Conservation (phyloP, 1,140 invertebrate genomes). For the Dryas iulia region DNA sequence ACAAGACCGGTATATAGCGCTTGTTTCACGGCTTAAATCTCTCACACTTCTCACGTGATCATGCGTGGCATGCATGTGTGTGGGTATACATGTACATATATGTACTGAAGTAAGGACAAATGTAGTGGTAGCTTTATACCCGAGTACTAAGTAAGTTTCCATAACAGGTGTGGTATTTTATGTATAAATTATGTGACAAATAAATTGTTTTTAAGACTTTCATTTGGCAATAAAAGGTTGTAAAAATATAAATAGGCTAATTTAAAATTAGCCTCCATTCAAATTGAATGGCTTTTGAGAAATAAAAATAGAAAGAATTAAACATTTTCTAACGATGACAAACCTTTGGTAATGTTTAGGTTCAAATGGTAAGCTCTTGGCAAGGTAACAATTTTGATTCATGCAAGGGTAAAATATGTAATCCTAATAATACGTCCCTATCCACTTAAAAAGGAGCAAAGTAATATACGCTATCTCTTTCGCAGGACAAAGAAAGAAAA, state of each 20-base stretch:
- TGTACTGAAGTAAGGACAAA: background rate
- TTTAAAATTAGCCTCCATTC: no score
- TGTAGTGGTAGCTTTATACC: background rate
- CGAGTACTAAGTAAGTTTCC: background rate
- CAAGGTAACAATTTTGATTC: background rate
- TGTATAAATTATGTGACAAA: background rate
- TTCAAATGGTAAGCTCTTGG: background rate
- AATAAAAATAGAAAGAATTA: no score
- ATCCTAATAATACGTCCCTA: background rate
- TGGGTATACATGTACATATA: background rate
- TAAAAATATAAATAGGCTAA: no score
- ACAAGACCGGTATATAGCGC: slow-evolving; percentile 45
- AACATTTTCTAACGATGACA: no score
- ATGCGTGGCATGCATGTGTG: slow-evolving; percentile 19
- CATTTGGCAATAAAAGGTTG: no score
- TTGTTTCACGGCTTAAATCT: slow-evolving; percentile 42
- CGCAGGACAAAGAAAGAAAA: background rate
- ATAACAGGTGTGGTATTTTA: background rate
- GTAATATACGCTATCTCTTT: background rate
- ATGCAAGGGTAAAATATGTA: background rate
- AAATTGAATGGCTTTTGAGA: no score
- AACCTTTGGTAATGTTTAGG: no score
- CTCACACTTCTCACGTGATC: slow-evolving; percentile 39
- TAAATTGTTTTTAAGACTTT: no score
- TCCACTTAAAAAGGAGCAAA: background rate